Evolutionary conservation across 2,113 vertebrate species (phyloP).

Genomic region (Thamnaconus septentrionalis): DNA sequence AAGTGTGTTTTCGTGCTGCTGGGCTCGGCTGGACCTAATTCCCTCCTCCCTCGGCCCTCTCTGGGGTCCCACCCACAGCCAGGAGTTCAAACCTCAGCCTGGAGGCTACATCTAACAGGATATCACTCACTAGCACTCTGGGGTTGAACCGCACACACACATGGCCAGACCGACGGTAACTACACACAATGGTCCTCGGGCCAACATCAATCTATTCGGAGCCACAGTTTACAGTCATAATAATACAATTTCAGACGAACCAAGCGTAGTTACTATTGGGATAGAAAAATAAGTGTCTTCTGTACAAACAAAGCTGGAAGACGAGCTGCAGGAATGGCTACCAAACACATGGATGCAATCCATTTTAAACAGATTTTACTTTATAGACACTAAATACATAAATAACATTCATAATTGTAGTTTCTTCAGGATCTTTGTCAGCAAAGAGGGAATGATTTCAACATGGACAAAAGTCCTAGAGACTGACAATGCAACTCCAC

Average conservation of each 20-base stretch:
- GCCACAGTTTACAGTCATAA: too few relatives aligned
- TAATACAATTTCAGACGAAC: not conserved
- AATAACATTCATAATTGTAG: not conserved
- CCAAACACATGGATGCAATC: not conserved
- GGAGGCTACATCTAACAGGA: constrained; percentile 52
- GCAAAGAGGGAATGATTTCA: too few relatives aligned
- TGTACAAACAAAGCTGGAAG: constrained; percentile 3
- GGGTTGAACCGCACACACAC: constrained; percentile 22
- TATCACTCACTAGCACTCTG: constrained; percentile 50
- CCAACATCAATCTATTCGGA: constrained; percentile 10
- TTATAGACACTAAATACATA: not conserved
- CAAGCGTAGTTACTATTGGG: constrained; percentile 10
- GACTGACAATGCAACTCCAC: too few relatives aligned
- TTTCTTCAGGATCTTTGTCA: too few relatives aligned
- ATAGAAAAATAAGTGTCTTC: not conserved
- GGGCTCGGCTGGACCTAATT: constrained; percentile 26
- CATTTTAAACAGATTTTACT: not conserved
- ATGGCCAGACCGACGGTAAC: constrained; percentile 20
- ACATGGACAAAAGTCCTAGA: too few relatives aligned
- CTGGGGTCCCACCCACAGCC: constrained; percentile 51
- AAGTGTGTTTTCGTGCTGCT: constrained; percentile 11
- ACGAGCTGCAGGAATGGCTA: constrained; percentile 31
- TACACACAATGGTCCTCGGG: constrained; percentile 24
- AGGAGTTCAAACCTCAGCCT: constrained; percentile 40
- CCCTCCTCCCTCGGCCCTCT: constrained; percentile 28